phyloP scores from a whole-genome alignment of 2,113 vertebrate genomes.

The Platysternon megacephalum region DNA sequence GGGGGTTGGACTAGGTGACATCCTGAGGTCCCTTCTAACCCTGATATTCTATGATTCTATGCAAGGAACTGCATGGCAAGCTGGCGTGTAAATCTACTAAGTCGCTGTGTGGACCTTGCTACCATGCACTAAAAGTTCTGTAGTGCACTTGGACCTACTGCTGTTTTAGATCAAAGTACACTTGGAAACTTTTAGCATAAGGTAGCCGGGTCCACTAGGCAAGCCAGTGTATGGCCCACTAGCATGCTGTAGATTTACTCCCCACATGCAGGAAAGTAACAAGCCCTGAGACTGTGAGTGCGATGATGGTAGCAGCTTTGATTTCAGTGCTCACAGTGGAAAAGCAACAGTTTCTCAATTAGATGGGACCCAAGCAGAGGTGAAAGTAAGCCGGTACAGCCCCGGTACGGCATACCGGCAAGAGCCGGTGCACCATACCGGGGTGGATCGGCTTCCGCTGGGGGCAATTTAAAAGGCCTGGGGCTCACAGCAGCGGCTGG shows the following conservation, averaged over 20 bases:
- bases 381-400: too few species aligned
- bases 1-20: too few species aligned
- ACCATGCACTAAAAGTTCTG: not conserved
- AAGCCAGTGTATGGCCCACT: not conserved
- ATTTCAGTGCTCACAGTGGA: rapidly evolving
- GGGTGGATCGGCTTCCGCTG: too few species aligned
- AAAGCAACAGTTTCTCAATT: rapidly evolving
- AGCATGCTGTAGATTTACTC: not conserved
- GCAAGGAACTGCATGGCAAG: not conserved
- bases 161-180: not conserved
- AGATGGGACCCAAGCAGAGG: not conserved
- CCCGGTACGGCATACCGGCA: too few species aligned
- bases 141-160: not conserved
- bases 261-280: not conserved
- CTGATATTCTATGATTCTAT: too few species aligned
- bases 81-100: not conserved
- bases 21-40: too few species aligned
- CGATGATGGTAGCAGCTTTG: not conserved
- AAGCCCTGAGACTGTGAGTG: rapidly evolving
- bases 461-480: too few species aligned
- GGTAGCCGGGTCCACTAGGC: not conserved
- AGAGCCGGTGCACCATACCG: too few species aligned
- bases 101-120: not conserved
- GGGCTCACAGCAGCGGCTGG: too few species aligned
- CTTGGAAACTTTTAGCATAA: not conserved